A percentile compares a stretch with the other conserved stretches of the same genome.
These are phyloP conservation scores for Sminthurinus aureus DNA, from an alignment of 2,888 invertebrate genomes.

Conservation along the genomic window DNA sequence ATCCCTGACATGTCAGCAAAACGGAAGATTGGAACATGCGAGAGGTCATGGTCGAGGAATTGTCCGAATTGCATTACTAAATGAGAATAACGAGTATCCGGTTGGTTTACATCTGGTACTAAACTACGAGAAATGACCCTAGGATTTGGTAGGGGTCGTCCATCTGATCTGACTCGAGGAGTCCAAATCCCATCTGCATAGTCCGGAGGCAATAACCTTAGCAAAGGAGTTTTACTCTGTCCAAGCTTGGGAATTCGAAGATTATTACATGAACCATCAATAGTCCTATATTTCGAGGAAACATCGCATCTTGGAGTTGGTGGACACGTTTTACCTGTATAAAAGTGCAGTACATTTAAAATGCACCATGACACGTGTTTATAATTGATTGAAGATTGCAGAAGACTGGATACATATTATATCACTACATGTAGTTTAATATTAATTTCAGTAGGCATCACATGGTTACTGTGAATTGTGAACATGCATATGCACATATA, in stretches of 20 bases:
- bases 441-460: neutral
- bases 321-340: constrained; percentile 48
- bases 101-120: constrained; percentile 61
- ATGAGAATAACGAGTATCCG: constrained; percentile 58
- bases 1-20: constrained; percentile 54
- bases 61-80: constrained; percentile 60
- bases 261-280: constrained; percentile 88
- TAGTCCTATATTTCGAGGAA: constrained; percentile 75
- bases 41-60: constrained; percentile 60
- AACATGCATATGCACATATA: neutral
- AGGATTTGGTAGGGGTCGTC: constrained; percentile 63
- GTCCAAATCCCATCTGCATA: constrained; percentile 76
- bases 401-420: neutral
- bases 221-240: constrained; percentile 77
- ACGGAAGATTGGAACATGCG: constrained; percentile 58
- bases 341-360: constrained; percentile 46
- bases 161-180: constrained; percentile 68
- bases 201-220: constrained; percentile 74
- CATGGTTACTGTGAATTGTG: neutral
- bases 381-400: too few species aligned
- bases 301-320: constrained; percentile 45
- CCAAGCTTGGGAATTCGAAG: constrained; percentile 86
- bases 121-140: constrained; percentile 60
- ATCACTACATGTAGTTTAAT: neutral
- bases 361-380: neutral